A percentile compares a stretch with the other conserved stretches of the same genome.
These are phyloP conservation scores for Dasyurus viverrinus DNA, from an alignment of 2,113 vertebrate genomes.

Conservation along the genomic window DNA sequence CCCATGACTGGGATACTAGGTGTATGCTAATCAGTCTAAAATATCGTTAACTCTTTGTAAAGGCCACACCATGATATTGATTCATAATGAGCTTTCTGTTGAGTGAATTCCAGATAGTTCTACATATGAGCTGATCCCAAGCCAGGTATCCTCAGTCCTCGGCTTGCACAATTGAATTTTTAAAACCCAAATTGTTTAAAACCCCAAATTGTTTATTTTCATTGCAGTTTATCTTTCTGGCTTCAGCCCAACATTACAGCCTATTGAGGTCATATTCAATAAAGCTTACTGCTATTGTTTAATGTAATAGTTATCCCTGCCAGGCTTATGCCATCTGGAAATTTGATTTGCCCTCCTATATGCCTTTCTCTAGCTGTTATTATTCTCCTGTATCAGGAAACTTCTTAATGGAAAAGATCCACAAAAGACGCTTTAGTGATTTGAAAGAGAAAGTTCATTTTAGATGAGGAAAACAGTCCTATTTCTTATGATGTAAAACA, in stretches of 20 bases:
- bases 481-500: neutral
- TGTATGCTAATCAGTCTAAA: neutral
- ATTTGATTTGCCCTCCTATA: accelerated
- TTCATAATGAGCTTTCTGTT: neutral
- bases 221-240: neutral
- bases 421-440: neutral
- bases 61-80: too few species aligned
- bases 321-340: neutral
- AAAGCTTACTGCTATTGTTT: neutral
- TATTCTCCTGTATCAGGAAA: neutral
- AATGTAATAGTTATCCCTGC: neutral
- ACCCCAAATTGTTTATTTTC: too few species aligned
- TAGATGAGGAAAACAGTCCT: accelerated
- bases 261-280: neutral
- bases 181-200: neutral
- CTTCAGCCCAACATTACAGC: neutral
- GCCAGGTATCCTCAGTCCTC: neutral
- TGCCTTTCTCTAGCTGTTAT: accelerated
- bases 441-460: accelerated
- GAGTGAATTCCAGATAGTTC: neutral
- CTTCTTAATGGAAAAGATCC: neutral
- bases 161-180: neutral
- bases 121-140: neutral
- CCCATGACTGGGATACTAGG: accelerated
- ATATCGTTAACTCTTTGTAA: neutral